phyloP scores from a whole-genome alignment of 2,797 vertebrate genomes.

The Pangasius larnaudii region DNA sequence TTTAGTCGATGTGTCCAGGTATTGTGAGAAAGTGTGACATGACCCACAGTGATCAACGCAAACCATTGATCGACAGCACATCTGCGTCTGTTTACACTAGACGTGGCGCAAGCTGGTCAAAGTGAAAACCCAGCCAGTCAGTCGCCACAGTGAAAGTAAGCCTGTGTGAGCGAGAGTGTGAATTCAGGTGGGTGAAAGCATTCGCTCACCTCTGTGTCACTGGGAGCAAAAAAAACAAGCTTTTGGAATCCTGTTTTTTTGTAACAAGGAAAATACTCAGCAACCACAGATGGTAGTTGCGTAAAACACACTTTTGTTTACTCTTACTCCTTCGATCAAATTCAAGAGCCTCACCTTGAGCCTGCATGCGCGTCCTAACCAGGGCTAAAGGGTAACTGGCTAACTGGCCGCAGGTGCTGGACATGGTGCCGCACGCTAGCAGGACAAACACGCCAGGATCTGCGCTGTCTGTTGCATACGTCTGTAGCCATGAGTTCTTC shows the following conservation, averaged over 20 bases:
- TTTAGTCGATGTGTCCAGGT: neutral
- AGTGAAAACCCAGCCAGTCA: neutral
- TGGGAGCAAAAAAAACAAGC: neutral
- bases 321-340: neutral
- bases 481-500: constrained; percentile 92
- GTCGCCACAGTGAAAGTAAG: neutral
- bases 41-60: neutral
- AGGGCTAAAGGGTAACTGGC: constrained; percentile 95
- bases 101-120: neutral
- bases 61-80: neutral
- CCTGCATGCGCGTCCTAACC: constrained; percentile 96
- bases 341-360: constrained; percentile 81
- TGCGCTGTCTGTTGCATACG: constrained; percentile 87
- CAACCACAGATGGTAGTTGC: neutral
- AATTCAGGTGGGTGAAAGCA: neutral
- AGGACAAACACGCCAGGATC: constrained; percentile 94
- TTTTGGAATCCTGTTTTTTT: neutral
- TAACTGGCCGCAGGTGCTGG: constrained; percentile 93
- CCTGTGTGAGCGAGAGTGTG: neutral
- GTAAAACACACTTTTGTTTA: neutral
- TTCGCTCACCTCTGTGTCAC: neutral
- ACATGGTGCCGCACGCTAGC: constrained; percentile 93
- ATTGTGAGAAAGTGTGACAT: neutral
- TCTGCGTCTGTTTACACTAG: neutral
- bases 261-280: neutral